phyloP scores from a whole-genome alignment of 2,113 vertebrate species.

The Ageneiosus marmoratus region DNA sequence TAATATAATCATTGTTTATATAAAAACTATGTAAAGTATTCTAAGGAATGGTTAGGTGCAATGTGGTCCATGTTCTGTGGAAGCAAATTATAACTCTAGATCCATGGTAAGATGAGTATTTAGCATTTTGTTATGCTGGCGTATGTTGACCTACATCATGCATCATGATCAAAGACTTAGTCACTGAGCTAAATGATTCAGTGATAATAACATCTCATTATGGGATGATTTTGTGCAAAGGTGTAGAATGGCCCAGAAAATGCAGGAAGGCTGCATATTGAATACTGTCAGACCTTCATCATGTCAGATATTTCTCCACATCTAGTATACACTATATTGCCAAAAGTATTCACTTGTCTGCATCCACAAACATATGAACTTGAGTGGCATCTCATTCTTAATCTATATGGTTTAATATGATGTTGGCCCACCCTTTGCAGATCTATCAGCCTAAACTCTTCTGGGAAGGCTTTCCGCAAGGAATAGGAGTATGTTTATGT shows the following conservation, averaged over 20 bases:
- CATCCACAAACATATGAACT: no score
- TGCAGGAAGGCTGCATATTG: background rate
- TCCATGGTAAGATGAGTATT: background rate
- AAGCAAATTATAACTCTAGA: background rate
- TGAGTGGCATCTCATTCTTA: no score
- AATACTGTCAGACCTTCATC: background rate
- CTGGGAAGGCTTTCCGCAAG: no score
- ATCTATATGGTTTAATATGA: no score
- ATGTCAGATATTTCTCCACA: no score
- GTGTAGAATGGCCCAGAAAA: background rate
- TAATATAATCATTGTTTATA: background rate
- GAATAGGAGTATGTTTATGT: no score
- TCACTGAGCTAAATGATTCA: constrained; percentile 34
- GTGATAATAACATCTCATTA: background rate
- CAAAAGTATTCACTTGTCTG: no score
- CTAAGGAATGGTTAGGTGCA: background rate
- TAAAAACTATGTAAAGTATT: background rate
- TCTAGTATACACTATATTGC: no score
- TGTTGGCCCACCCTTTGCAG: no score
- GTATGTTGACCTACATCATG: constrained; percentile 10
- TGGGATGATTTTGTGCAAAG: background rate
- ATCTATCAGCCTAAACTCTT: no score
- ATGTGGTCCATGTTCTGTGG: background rate
- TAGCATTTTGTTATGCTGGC: constrained; percentile 7
- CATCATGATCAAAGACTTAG: constrained; percentile 10